Evolutionary conservation across 1,140 invertebrate genomes (phyloP).

Genomic region (Elymnias hypermnestra): DNA sequence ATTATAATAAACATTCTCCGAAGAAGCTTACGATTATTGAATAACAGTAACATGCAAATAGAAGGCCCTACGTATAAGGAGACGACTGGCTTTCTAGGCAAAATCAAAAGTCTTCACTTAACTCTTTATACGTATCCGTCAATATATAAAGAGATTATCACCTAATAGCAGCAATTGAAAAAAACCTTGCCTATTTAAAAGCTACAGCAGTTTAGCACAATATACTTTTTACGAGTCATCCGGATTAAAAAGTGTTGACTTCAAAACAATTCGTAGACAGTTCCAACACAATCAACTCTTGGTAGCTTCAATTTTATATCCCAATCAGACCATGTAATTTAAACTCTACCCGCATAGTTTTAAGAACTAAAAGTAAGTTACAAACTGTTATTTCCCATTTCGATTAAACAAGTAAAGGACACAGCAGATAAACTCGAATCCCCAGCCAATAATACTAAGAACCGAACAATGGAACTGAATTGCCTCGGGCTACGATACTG

Average conservation of each 20-base stretch:
- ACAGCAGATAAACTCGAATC: constrained; percentile 8
- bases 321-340: not conserved
- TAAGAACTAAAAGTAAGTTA: not conserved
- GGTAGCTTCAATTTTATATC: not conserved
- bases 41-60: no score
- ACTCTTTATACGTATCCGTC: no score
- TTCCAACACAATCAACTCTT: constrained; percentile 3
- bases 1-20: no score
- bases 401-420: constrained; percentile 7
- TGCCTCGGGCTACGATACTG: not conserved
- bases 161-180: no score
- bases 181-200: no score
- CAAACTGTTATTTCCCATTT: constrained; percentile 3
- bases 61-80: no score
- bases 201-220: no score
- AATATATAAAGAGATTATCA: no score
- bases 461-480: constrained; percentile 7
- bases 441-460: constrained; percentile 6
- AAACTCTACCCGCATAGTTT: not conserved
- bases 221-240: not conserved
- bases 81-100: no score
- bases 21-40: no score
- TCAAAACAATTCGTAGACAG: not conserved
- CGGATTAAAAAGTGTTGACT: not conserved
- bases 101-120: no score